Evolutionary conservation across 2,888 invertebrate genomes (phyloP), one percentile per base, ranked within the genome.

Genomic region (Ectobius pallidus): DNA sequence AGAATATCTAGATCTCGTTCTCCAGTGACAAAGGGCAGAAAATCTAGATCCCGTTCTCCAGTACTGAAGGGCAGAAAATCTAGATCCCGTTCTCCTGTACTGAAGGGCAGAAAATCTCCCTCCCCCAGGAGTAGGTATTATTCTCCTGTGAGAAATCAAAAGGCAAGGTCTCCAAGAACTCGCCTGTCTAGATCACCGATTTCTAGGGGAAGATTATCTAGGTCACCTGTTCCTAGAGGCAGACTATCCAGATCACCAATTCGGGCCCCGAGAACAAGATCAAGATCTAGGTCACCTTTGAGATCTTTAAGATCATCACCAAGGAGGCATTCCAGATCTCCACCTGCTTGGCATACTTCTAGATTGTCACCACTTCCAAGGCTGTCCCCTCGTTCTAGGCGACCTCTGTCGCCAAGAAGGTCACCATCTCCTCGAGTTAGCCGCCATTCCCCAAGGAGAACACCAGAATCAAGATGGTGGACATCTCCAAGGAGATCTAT

Each of bases 101-200:
- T 4, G 2, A 58, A 30, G 30, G n/a, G 20, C 20, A 62, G 58
- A 25, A 16, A 61, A 25, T 68, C 72, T 42, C 68, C 27, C 11
- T 67, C 58, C 44, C 44, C 70, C 7, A 44, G 72, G 20, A 32
- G 67, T 30, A 65, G 46, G n/a, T 67, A 42, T 20, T 72, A 58
- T 22, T 68, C 72, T 4, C 67, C 72, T 27, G 20, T 30, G 14
- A 55, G 61, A 18, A 39, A 25, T 25, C 67, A 22, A 27, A 42
- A 25, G 34, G 58, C 55, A 18, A 34, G 52, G 25, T 71, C 71
- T 22, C 71, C 71, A 25, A 65, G 71, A 71, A 20, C 55, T 11
- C 49, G 58, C 4, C 6, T 27, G n/a, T 65, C 65, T 11, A 65
- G 44, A n/a, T 65, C 65, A 65, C 65, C 65, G 18, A 11, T 65